A percentile compares a stretch with the other conserved stretches of the same genome.
These are phyloP conservation scores for Dasysyrphus albostriatus DNA, from an alignment of 2,888 invertebrate genomes.

Conservation along the genomic window DNA sequence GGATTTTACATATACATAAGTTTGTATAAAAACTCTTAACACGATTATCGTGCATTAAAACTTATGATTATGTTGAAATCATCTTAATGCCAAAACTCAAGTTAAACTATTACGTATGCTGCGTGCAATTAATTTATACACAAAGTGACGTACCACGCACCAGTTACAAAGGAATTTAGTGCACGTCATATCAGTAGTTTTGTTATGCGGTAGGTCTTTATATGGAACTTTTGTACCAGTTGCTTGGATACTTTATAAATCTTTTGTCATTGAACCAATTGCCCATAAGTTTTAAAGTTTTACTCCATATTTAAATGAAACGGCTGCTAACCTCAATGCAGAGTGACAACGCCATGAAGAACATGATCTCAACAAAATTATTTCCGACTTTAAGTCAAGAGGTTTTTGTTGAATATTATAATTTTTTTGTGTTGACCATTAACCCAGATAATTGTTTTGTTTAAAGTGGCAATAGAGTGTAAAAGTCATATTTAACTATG, in stretches of 20 bases:
- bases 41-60: slow-evolving; percentile 20
- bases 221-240: slow-evolving; percentile 45
- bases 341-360: slow-evolving; percentile 46
- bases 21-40: neutral
- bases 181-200: neutral
- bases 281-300: slow-evolving; percentile 40
- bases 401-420: slow-evolving; percentile 19
- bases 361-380: slow-evolving; percentile 34
- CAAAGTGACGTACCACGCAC: slow-evolving; percentile 53
- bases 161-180: slow-evolving; percentile 48
- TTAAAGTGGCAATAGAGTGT: slow-evolving; percentile 8
- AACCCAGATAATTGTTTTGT: slow-evolving; percentile 38
- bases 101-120: slow-evolving; percentile 31
- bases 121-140: slow-evolving; percentile 26
- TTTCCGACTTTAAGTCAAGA: slow-evolving; percentile 26
- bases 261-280: slow-evolving; percentile 58
- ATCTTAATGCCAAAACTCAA: slow-evolving; percentile 14
- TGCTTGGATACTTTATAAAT: slow-evolving; percentile 44
- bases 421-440: slow-evolving; percentile 34
- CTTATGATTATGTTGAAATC: slow-evolving; percentile 16
- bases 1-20: neutral
- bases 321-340: slow-evolving; percentile 36
- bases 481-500: slow-evolving; percentile 5
- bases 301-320: slow-evolving; percentile 43
- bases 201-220: neutral